phyloP scores from a whole-genome alignment of 2,888 invertebrate species.

The Brachyptera putata region DNA sequence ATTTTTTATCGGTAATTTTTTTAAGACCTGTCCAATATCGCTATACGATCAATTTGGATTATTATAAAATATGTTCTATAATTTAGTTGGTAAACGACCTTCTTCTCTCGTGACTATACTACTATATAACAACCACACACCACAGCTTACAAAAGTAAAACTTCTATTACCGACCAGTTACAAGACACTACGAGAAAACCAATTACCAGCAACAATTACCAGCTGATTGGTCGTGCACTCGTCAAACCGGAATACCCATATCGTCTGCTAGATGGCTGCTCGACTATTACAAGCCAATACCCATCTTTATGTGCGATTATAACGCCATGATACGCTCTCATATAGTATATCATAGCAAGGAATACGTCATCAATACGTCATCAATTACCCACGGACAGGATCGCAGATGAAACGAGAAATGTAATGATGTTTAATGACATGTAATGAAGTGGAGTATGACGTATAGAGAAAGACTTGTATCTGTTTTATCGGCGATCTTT shows the following conservation, averaged over 20 bases:
- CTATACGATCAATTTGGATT: too few species aligned
- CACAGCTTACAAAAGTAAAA: slow-evolving; percentile 3
- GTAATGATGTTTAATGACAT: background rate
- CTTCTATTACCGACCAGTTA: slow-evolving; percentile 7
- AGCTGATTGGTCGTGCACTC: background rate
- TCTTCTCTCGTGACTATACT: too few species aligned
- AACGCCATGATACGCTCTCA: background rate
- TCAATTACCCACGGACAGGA: background rate
- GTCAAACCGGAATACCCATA: background rate
- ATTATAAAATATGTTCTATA: too few species aligned
- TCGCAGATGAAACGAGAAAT: too few species aligned
- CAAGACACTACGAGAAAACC: slow-evolving; percentile 10
- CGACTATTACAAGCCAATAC: slow-evolving; percentile 1
- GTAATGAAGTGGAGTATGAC: background rate
- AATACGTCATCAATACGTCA: too few species aligned
- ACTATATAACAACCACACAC: too few species aligned
- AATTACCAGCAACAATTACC: slow-evolving; percentile 14
- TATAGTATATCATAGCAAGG: slow-evolving; percentile 1
- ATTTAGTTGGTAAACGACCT: too few species aligned
- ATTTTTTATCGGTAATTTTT: too few species aligned
- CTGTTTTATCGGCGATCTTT: background rate
- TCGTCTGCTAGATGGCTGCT: background rate
- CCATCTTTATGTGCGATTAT: slow-evolving; percentile 6
- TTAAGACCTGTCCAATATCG: too few species aligned
- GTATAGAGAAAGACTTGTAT: background rate